Percentiles rank a stretch among this genome's conserved stretches.
These are phyloP conservation scores for Raja brachyura DNA, from an alignment of 2,113 vertebrate genomes.

Conservation along the genomic window DNA sequence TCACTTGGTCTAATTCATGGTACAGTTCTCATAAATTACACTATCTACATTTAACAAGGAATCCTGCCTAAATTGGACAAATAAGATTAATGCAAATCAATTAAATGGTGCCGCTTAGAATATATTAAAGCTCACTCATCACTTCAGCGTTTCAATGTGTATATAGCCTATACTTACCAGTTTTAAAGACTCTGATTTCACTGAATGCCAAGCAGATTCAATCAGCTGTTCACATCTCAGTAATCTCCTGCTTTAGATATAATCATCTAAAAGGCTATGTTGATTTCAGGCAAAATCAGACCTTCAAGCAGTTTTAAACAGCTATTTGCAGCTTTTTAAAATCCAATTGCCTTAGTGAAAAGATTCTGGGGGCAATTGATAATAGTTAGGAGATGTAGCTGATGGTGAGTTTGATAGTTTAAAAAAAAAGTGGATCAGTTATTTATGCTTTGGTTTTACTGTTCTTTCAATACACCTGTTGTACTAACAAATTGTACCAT, in stretches of 20 bases:
- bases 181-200: neutral
- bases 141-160: neutral
- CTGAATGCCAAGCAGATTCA: neutral
- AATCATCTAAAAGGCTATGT: neutral
- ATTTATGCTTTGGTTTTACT: neutral
- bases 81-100: neutral
- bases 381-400: neutral
- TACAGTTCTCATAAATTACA: neutral
- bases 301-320: too few species aligned
- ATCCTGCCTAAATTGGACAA: neutral
- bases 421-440: neutral
- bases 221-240: neutral
- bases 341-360: neutral
- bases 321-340: too few species aligned
- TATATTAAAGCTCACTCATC: neutral
- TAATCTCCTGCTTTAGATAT: neutral
- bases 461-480: neutral
- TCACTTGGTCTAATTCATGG: neutral
- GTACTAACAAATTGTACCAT: neutral
- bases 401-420: neutral
- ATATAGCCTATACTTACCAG: neutral
- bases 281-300: too few species aligned
- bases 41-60: neutral
- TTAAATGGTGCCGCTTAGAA: neutral
- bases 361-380: neutral